Conservation (phyloP, 1,140 invertebrate species). For the Maniola jurtina region DNA sequence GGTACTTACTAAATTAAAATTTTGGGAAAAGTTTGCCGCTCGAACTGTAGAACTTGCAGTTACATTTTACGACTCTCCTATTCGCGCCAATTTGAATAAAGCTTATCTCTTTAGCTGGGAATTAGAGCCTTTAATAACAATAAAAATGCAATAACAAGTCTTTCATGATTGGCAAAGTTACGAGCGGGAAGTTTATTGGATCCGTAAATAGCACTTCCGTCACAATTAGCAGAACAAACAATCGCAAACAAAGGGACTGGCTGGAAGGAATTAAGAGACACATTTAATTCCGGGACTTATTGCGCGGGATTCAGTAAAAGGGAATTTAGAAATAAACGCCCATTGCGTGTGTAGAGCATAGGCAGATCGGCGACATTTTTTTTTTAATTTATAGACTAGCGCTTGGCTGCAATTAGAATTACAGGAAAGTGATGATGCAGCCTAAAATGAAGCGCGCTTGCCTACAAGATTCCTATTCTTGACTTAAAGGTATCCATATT, state of each 20-base stretch:
- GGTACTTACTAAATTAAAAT: neutral
- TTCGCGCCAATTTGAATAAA: constrained; percentile 7
- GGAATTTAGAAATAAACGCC: constrained; percentile 18
- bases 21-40: neutral
- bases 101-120: constrained; percentile 21
- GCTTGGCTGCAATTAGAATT: neutral
- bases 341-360: constrained; percentile 7
- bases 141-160: constrained; percentile 38
- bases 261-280: constrained; percentile 41
- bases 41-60: no score
- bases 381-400: neutral
- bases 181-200: constrained; percentile 42
- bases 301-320: constrained; percentile 31
- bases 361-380: no score
- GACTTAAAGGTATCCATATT: no score
- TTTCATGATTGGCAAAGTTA: constrained; percentile 41
- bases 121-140: constrained; percentile 32
- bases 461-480: no score
- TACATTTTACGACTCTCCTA: constrained; percentile 1
- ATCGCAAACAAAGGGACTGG: constrained; percentile 37
- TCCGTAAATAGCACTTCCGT: constrained; percentile 43
- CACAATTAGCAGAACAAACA: constrained; percentile 43
- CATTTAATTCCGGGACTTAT: constrained; percentile 35
- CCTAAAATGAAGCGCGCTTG: no score
- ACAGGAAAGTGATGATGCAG: neutral